A percentile compares a stretch with the other conserved stretches of the same genome.
phyloP scores from a whole-genome alignment of 2,888 invertebrate genomes.

The Tipula confusa region DNA sequence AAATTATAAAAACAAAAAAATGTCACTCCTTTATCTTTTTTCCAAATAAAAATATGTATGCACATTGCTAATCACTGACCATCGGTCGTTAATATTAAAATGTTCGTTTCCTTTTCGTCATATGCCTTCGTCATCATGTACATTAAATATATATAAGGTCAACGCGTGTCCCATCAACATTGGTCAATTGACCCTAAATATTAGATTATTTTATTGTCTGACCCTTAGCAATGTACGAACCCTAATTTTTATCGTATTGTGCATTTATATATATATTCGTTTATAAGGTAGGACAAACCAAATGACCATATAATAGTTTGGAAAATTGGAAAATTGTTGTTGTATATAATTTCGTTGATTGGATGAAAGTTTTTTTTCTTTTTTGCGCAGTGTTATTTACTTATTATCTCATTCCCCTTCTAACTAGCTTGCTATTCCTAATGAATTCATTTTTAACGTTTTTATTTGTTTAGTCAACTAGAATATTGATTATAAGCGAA shows the following conservation, averaged over 20 bases:
- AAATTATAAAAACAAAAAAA: neutral
- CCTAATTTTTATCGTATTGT: neutral
- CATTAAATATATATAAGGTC: neutral
- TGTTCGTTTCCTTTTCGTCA: neutral
- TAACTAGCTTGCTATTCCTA: neutral
- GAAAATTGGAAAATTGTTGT: neutral
- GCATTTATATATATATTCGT: neutral
- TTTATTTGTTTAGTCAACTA: conserved; percentile 3
- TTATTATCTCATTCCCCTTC: neutral
- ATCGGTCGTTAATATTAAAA: conserved; percentile 26
- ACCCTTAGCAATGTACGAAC: neutral
- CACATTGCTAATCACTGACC: conserved; percentile 28
- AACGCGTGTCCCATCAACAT: conserved; percentile 31
- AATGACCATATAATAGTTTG: conserved; percentile 26
- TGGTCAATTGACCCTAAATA: conserved; percentile 32
- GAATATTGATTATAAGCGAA: neutral
- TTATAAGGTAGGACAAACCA: neutral
- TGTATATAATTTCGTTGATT: neutral
- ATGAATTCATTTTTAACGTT: neutral
- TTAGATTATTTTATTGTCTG: conserved; percentile 4
- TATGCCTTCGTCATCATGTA: neutral
- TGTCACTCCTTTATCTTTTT: neutral
- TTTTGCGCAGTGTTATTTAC: neutral
- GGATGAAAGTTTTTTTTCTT: neutral
- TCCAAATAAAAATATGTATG: neutral